Evolutionary conservation across 2,888 invertebrate genomes (phyloP).

Genomic region (Alentia gelatinosa): DNA sequence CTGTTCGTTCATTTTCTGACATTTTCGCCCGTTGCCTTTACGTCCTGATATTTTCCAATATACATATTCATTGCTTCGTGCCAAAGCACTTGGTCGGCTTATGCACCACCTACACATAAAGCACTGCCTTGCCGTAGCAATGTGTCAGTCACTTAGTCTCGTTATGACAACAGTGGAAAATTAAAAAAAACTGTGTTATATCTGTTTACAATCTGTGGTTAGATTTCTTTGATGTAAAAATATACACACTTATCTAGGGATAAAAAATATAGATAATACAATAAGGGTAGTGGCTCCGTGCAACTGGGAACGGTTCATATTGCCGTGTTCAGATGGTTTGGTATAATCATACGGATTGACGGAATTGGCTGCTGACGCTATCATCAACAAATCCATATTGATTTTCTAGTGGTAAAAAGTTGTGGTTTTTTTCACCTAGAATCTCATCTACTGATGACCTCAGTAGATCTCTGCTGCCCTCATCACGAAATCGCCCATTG

Average conservation of each 20-base stretch:
- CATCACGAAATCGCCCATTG: no score
- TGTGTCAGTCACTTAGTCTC: neutral
- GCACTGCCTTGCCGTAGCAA: conserved; percentile 1
- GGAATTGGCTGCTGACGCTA: neutral
- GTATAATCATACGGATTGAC: neutral
- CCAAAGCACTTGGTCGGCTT: no score
- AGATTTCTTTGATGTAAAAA: neutral
- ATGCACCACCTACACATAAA: no score
- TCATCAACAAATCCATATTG: neutral
- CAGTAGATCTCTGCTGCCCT: no score
- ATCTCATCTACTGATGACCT: no score
- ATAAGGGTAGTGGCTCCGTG: neutral
- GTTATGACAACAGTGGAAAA: no score
- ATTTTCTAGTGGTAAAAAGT: no score
- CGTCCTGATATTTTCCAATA: neutral
- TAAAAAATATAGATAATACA: neutral
- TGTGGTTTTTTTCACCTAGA: no score
- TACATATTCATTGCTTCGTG: neutral
- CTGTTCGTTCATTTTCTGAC: neutral
- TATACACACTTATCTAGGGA: no score
- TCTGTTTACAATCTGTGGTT: neutral
- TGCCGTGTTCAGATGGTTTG: neutral
- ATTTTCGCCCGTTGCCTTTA: neutral
- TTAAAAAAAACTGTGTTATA: neutral
- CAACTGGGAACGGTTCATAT: neutral